Evolutionary conservation across 1,140 invertebrate species (phyloP).

Genomic region (Halictus rubicundus): DNA sequence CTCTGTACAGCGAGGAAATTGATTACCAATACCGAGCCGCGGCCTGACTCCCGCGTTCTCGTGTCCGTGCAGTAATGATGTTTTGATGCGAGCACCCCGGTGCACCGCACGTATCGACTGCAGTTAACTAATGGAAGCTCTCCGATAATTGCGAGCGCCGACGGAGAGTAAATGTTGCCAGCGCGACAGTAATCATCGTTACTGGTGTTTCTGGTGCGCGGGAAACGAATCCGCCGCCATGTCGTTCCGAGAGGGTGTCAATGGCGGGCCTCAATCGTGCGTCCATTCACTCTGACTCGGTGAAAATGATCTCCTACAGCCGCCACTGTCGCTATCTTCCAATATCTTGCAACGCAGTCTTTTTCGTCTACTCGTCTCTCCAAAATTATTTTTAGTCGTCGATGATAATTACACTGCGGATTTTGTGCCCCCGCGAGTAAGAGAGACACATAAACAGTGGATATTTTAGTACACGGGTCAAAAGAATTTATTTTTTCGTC

Average conservation of each 20-base stretch:
- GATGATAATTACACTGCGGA: too few relatives aligned
- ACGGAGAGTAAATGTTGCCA: constrained; percentile 77
- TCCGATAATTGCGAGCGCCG: constrained; percentile 79
- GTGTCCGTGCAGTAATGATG: constrained; percentile 78
- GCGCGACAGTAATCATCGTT: constrained; percentile 79
- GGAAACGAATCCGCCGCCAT: constrained; percentile 24
- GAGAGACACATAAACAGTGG: too few relatives aligned
- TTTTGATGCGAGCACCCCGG: constrained; percentile 78
- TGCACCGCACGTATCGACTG: constrained; percentile 75
- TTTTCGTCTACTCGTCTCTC: too few relatives aligned
- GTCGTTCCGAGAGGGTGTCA: neutral
- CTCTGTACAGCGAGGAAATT: constrained; percentile 73
- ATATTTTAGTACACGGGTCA: too few relatives aligned
- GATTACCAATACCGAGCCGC: constrained; percentile 77
- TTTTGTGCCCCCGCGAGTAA: too few relatives aligned
- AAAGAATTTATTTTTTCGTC: too few relatives aligned
- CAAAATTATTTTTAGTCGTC: too few relatives aligned
- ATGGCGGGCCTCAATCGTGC: neutral
- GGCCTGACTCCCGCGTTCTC: constrained; percentile 58
- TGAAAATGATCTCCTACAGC: neutral
- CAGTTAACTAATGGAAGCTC: constrained; percentile 81
- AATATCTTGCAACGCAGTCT: too few relatives aligned
- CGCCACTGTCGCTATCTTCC: too few relatives aligned
- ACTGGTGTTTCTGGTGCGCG: constrained; percentile 54
- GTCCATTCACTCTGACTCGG: neutral